Evolutionary conservation across 1,140 invertebrate genomes (phyloP).

Genomic region (Penaeus indicus): DNA sequence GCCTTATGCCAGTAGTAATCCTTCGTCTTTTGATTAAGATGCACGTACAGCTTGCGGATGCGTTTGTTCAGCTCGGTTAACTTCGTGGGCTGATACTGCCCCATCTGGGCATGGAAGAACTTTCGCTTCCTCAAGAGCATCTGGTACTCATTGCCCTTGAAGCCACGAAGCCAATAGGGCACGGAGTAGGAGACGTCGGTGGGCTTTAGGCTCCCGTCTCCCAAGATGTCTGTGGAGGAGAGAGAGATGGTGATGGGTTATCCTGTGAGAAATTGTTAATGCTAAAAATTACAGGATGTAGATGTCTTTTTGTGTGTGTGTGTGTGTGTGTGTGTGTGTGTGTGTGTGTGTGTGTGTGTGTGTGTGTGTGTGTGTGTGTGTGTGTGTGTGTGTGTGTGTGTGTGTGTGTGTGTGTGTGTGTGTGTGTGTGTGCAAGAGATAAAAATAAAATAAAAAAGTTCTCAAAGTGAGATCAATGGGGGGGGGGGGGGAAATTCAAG

Average conservation of each 20-base stretch:
- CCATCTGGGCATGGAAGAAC: constrained; percentile 75
- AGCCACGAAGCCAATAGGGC: constrained; percentile 87
- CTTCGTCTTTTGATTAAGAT: constrained; percentile 84
- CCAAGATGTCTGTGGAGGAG: constrained; percentile 80
- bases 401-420: too few relatives aligned
- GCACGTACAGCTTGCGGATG: constrained; percentile 81
- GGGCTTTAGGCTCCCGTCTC: constrained; percentile 84
- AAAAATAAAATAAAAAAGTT: too few relatives aligned
- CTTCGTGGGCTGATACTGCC: constrained; percentile 79
- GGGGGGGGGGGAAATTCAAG: too few relatives aligned
- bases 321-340: too few relatives aligned
- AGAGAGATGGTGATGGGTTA: not conserved
- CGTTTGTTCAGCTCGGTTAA: constrained; percentile 82
- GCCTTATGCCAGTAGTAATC: constrained; percentile 58
- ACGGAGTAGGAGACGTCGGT: constrained; percentile 85
- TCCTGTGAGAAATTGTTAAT: not conserved
- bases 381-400: too few relatives aligned
- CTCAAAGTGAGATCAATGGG: too few relatives aligned
- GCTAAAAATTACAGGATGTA: too few relatives aligned
- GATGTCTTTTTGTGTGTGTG: too few relatives aligned
- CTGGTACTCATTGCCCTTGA: constrained; percentile 87
- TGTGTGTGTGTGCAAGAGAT: too few relatives aligned
- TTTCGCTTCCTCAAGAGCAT: constrained; percentile 81
- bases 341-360: too few relatives aligned
- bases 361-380: too few relatives aligned